Conservation (phyloP, 2,113 vertebrate species). For the Progne subis region DNA sequence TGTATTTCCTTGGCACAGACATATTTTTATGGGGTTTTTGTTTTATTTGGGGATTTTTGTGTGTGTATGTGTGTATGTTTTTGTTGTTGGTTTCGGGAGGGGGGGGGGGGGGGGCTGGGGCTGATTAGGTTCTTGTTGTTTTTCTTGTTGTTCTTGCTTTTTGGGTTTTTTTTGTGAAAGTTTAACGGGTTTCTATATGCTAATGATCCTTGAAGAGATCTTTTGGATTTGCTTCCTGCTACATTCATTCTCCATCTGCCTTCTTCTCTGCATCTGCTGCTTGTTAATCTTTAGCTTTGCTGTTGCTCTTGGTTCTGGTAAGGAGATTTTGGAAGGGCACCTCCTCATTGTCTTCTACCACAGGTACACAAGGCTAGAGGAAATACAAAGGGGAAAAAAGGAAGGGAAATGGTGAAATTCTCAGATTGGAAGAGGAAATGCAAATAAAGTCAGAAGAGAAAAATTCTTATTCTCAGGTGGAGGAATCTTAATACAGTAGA, state of each 20-base stretch:
- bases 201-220: not conserved
- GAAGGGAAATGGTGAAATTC: not conserved
- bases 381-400: not conserved
- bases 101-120: too few species aligned
- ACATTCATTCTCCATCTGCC: not conserved
- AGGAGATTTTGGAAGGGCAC: not conserved
- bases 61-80: too few species aligned
- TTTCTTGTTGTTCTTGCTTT: not conserved
- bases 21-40: not conserved
- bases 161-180: not conserved
- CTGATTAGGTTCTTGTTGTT: not conserved
- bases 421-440: not conserved
- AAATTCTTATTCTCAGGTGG: not conserved
- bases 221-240: not conserved
- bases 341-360: not conserved
- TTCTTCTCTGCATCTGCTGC: not conserved
- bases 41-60: not conserved
- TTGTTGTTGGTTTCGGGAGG: not conserved
- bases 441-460: not conserved
- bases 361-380: not conserved
- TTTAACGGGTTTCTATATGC: not conserved
- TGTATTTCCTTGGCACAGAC: not conserved
- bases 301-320: not conserved
- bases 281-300: not conserved
- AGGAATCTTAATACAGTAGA: not conserved